Base-by-base conservation (phyloP, 2,113 vertebrate genomes). In the Upupa epops region DNA sequence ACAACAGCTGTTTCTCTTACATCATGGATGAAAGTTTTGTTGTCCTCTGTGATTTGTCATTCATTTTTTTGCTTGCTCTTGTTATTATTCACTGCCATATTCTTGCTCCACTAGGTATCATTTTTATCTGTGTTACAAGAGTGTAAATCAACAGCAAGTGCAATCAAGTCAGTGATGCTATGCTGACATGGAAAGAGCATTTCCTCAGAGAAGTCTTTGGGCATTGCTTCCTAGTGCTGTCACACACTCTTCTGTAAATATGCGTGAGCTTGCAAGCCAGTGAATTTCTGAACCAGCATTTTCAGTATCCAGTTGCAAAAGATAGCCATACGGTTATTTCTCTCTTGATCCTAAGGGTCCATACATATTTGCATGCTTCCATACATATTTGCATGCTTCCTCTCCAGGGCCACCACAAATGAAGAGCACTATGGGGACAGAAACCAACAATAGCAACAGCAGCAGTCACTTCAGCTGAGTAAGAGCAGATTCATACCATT, bases 1-100 rank as follows among this genome's bases (percentile, higher is more conserved):
- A 88, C 49, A 90, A 77, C 88, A 95, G 83, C 69, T 95, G 86
- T 80, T 88, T 86, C 65, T 90, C 16, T 91, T 86, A 64, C 69
- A 80, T 61, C 73, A 75, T 3, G 42, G 58, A 61, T 34, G 11
- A 90, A 71, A 49, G 54, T 94, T 93, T 83, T 83, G 14, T 34
- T 75, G 25, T 87, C 63, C 82, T 78, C 37, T 86, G 61, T 75
- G 76, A 81, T 88, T 84, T 84, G 19, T 78, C 58, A 52, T 73
- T 29, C 75, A 11, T 5, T 74, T 31, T 91, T 18, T 74, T 80
- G 9, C 63, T 80, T 49, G 8, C 20, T 58, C 8, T 28, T 83
- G 94, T 79, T 37, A 32, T 76, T 36, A 68, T 88, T 64, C 32
- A 20, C 26, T 73, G 17, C 19, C 31, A 40, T 60, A 31, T 90